Conservation (phyloP, 2,113 vertebrate species). For the Charadrius vociferus region DNA sequence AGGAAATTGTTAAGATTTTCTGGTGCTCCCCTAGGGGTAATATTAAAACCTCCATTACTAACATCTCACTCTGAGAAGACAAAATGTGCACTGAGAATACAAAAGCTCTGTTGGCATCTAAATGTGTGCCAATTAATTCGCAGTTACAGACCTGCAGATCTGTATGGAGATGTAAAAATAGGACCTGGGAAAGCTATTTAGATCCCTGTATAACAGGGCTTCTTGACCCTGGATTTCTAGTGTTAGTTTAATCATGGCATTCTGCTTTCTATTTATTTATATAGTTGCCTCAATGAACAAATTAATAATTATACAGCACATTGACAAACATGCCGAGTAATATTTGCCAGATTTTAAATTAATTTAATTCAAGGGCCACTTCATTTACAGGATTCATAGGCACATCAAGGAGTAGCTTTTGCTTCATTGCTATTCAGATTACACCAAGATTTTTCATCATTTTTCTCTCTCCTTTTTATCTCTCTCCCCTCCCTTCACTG, state of each 20-base stretch:
- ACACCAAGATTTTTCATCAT: constrained; percentile 73
- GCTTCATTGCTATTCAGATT: constrained; percentile 78
- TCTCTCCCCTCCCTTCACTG: constrained; percentile 34
- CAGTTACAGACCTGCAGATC: constrained; percentile 75
- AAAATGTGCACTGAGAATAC: constrained; percentile 83
- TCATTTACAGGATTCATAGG: constrained; percentile 82
- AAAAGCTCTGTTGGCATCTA: constrained; percentile 84
- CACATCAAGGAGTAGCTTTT: constrained; percentile 77
- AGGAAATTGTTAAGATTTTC: constrained; percentile 88
- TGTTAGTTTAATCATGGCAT: constrained; percentile 82
- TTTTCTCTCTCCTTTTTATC: constrained; percentile 64
- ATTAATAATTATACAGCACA: constrained; percentile 88
- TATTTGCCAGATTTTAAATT: constrained; percentile 87
- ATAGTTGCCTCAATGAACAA: constrained; percentile 84
- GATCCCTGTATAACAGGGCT: constrained; percentile 70
- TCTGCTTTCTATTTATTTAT: constrained; percentile 86
- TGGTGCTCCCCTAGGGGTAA: constrained; percentile 84
- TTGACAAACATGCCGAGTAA: constrained; percentile 84
- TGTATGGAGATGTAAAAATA: constrained; percentile 79
- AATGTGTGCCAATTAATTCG: constrained; percentile 82
- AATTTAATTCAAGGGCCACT: constrained; percentile 88
- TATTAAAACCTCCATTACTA: constrained; percentile 83
- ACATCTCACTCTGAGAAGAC: constrained; percentile 81
- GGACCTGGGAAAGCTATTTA: constrained; percentile 80
- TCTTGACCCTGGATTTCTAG: constrained; percentile 82